Percentiles rank a stretch among this genome's conserved stretches.
These are phyloP conservation scores for Synanthedon myopaeformis DNA, from an alignment of 2,888 invertebrate species.

Conservation along the genomic window DNA sequence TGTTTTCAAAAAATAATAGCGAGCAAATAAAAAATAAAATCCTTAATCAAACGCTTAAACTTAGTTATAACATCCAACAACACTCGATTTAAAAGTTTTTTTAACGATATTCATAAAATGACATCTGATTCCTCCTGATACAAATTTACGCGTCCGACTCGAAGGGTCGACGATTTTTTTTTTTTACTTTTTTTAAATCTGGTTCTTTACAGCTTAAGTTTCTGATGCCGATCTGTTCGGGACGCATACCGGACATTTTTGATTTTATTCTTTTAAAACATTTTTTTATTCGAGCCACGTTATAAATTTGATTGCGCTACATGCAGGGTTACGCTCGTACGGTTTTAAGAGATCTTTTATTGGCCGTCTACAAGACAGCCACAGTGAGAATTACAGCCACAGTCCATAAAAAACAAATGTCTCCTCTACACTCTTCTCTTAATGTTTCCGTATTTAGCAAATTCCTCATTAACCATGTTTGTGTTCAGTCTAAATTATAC, in stretches of 20 bases:
- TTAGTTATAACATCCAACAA: not conserved
- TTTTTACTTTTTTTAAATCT: constrained; percentile 34
- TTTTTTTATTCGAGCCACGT: constrained; percentile 31
- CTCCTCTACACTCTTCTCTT: no score
- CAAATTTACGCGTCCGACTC: constrained; percentile 59
- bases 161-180: constrained; percentile 35
- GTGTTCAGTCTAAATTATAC: no score
- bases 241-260: constrained; percentile 67
- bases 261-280: constrained; percentile 44
- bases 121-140: constrained; percentile 65
- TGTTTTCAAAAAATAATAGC: no score
- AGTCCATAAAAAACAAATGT: not conserved
- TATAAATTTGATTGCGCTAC: constrained; percentile 49
- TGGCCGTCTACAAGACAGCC: constrained; percentile 18
- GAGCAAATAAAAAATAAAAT: no score
- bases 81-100: not conserved
- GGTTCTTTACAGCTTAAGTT: constrained; percentile 59
- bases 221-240: constrained; percentile 59
- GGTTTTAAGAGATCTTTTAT: constrained; percentile 4
- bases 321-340: constrained; percentile 25
- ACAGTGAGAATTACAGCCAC: constrained; percentile 35
- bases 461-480: no score
- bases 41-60: no score
- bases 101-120: constrained; percentile 38
- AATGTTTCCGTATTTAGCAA: no score